A percentile compares a stretch with the other conserved stretches of the same genome.
Conservation (phyloP, 1,140 invertebrate species). For the Eumaeus atala region DNA sequence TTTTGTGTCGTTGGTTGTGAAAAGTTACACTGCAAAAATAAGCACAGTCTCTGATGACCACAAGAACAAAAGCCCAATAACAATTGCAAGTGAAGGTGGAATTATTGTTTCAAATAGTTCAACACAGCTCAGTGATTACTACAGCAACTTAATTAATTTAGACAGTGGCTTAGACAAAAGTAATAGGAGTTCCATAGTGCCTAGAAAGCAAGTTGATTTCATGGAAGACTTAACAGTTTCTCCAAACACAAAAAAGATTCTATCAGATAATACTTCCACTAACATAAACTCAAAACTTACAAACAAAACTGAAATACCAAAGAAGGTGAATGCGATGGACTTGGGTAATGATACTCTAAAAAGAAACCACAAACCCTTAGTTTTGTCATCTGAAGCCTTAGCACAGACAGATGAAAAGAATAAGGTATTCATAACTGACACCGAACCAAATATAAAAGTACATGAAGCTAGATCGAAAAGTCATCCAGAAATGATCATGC, state of each 20-base stretch:
- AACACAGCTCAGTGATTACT: conserved; percentile 28
- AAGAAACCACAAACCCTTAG: conserved; percentile 29
- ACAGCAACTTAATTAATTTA: conserved; percentile 29
- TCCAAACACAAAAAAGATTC: background rate
- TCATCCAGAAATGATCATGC: conserved; percentile 77
- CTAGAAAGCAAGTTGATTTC: conserved; percentile 44
- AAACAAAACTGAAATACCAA: conserved; percentile 2
- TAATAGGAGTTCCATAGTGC: conserved; percentile 37
- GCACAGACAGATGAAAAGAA: conserved; percentile 31
- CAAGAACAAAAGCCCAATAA: conserved; percentile 30
- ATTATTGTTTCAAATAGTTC: conserved; percentile 28
- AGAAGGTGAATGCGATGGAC: background rate
- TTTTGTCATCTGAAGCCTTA: conserved; percentile 34
- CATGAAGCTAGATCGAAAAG: conserved; percentile 33
- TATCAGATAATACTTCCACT: background rate
- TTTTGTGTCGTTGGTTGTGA: background rate
- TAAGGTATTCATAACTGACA: conserved; percentile 24
- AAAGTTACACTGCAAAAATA: background rate
- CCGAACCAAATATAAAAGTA: conserved; percentile 27
- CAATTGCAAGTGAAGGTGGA: conserved; percentile 40
- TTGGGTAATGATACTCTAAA: conserved; percentile 7
- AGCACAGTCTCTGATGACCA: conserved; percentile 6
- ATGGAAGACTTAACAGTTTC: conserved; percentile 5
- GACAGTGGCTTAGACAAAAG: conserved; percentile 36
- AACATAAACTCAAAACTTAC: background rate